phyloP scores from a whole-genome alignment of 2,888 invertebrate species.

The Euplagia quadripunctaria region DNA sequence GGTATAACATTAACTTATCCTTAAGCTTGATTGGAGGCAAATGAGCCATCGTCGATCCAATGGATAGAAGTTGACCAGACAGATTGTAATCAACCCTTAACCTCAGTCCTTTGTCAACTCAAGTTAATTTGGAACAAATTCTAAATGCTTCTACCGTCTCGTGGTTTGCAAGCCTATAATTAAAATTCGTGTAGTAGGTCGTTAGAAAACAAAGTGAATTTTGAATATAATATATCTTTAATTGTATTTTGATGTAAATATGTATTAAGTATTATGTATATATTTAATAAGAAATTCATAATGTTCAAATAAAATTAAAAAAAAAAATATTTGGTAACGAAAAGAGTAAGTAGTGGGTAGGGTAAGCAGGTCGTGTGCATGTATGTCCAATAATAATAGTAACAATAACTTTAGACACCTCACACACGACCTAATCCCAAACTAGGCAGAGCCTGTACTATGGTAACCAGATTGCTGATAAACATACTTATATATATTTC shows the following conservation, averaged over 20 bases:
- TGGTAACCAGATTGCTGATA: too few relatives aligned
- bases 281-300: too few relatives aligned
- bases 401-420: too few relatives aligned
- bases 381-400: too few relatives aligned
- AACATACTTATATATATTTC: too few relatives aligned
- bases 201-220: neutral
- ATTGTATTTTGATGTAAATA: neutral
- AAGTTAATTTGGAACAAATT: conserved; percentile 39
- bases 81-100: conserved; percentile 43
- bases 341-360: too few relatives aligned
- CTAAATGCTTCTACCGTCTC: conserved; percentile 14
- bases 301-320: too few relatives aligned
- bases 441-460: too few relatives aligned
- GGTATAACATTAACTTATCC: conserved; percentile 11
- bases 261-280: neutral
- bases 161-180: conserved; percentile 6
- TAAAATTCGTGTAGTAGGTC: conserved; percentile 1
- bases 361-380: too few relatives aligned
- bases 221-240: neutral
- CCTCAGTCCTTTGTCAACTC: conserved; percentile 42
- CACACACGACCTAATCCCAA: too few relatives aligned
- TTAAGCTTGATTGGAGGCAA: conserved; percentile 36
- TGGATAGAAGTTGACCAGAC: conserved; percentile 39
- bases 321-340: too few relatives aligned
- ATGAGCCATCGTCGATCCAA: conserved; percentile 37